Base-by-base conservation (phyloP, 2,113 vertebrate genomes). In the Callipepla squamata region DNA sequence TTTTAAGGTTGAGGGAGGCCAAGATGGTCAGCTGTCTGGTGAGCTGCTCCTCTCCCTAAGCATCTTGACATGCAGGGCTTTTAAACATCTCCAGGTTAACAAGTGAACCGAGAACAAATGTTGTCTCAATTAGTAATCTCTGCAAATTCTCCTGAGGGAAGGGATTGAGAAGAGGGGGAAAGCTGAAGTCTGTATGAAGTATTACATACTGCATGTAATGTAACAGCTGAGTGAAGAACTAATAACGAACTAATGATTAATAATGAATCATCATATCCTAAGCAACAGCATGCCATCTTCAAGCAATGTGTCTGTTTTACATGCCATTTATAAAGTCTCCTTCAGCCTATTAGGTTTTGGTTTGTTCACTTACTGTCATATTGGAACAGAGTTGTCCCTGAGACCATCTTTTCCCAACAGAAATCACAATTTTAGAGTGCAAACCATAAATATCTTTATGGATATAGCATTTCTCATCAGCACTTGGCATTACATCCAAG, bases 401-500 rank as follows among this genome's bases (percentile, higher is more conserved):
- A 76, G n/a, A 75, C 53, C 26, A 18, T 53, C 47, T 74, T 72
- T 50, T 87, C 69, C 25, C 78, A 69, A 66, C 78, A 50, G 45
- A 94, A 92, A 76, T 26, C n/a, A 66, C 48, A 72, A 2, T 32
- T 85, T 83, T 22, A 72, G 85, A 85, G 68, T 57, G 55, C 36
- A 85, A 77, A 50, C 40, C 65, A 70, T 63, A 14, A 80, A 63
- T 82, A 67, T 50, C 44, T 28, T 77, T 26, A 51, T 28, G 51
- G 59, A 38, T 47, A 47, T 67, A 59, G 25, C 2, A n/a, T 80
- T 75, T 93, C 79, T 78, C 79, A 70, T 66, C 57, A 94, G 57
- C 48, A 68, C 63, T 59, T 94, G 87, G 57, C 82, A 86, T 93
- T 90, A 61, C 10, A 53, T 48, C 30, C 91, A 94, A 93, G 94